phyloP scores from a whole-genome alignment of 2,113 vertebrate species.

The Marmota flaviventris region DNA sequence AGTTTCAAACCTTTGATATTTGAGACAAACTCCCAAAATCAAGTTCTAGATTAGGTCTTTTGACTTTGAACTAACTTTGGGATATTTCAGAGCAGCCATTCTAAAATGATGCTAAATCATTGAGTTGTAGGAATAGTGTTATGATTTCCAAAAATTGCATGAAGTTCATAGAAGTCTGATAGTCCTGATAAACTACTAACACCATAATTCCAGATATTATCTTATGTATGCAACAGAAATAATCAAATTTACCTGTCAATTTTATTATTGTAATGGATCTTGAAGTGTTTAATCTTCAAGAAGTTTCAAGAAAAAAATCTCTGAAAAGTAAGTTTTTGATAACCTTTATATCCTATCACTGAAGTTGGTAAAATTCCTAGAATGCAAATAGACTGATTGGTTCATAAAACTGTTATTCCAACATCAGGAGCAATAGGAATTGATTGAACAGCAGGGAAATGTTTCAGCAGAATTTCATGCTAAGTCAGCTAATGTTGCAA shows the following conservation, averaged over 20 bases:
- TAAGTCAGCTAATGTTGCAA: not conserved
- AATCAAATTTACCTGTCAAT: not conserved
- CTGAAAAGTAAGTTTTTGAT: not conserved
- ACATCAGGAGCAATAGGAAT: not conserved
- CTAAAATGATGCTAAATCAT: not conserved
- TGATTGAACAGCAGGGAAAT: not conserved
- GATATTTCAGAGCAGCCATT: not conserved
- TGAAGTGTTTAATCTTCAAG: not conserved
- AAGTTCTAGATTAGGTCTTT: not conserved
- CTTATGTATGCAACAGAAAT: not conserved
- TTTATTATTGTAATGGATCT: not conserved
- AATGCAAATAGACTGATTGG: not conserved
- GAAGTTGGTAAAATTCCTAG: not conserved
- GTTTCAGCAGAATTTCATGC: not conserved
- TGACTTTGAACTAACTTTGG: not conserved
- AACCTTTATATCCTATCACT: not conserved
- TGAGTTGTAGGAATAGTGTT: not conserved
- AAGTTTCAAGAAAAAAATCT: not conserved
- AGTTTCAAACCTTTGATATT: not conserved
- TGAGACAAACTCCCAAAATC: not conserved
- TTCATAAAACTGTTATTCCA: not conserved
- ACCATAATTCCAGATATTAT: not conserved
- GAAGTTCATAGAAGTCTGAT: not conserved
- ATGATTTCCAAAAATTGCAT: not conserved
- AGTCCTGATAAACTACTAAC: not conserved